Evolutionary conservation across 2,888 invertebrate species (phyloP), one percentile per base, ranked within the genome.

Genomic region (Bombyx huttoni): DNA sequence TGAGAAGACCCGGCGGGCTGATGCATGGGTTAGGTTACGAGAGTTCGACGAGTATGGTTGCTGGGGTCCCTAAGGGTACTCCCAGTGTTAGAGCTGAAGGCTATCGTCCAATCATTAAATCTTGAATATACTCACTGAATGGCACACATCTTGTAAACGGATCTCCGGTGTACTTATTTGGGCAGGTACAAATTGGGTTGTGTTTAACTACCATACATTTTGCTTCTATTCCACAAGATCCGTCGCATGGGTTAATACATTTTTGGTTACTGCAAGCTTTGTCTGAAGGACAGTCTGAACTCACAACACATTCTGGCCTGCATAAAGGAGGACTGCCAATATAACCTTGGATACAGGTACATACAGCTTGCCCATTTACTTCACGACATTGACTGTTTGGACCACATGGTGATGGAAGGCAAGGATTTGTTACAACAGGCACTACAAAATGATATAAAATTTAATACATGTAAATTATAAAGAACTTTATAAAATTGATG

Each of bases 251-350:
- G 75, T 95, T 91, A 52, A 90, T 89, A 76, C 95, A 95, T 73
- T 92, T 92, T 73, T 93, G 92, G 79, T 93, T 94, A 59, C 92
- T 90, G 71, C 95, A 95, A 49, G 94, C 93, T 75, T 88, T 91
- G 69, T 92, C 91, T 49, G 90, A 89, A 47, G 92, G 87, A 78
- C 94, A 95, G 68, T 95, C 94, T 3, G 93, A 91, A 73, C 93
- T 94, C 52, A 93, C 91, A 34, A 92, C 88, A 74, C 95, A 96
- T 77, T 95, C 95, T 12, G 94, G 94, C 62, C 91, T 89, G 70
- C 95, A 95, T 55, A 91, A 86, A 13, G 94, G 94, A 46, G 95
- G 94, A 53, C 91, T 91, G 53, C 94, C 94, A 54, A 89, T 86
- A 67, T 92, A 93, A 58, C 92, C 90, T 35, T 90, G 87, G 54